Base-by-base conservation (phyloP, 92 coral and sea anemone genomes). In the Phenganax subtilis region DNA sequence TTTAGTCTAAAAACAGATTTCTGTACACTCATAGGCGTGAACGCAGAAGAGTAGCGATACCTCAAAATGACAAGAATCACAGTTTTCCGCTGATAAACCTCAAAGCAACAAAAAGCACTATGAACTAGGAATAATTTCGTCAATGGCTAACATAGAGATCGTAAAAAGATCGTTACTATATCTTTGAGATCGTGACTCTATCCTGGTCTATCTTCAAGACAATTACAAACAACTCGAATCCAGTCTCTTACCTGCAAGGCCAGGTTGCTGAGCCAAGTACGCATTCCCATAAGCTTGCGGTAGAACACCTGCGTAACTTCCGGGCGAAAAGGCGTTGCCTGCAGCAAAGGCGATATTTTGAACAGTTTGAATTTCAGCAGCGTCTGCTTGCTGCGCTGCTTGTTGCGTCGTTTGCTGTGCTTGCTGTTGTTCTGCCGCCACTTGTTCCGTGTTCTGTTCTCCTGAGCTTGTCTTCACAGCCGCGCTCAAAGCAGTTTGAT, bases 401-500 rank as follows among this genome's bases (percentile, higher is more conserved):
- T 81, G 90, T 88, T 67, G 93, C 84, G 53, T 88, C 67, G 54
- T 91, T 57, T 76, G 57, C 72, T 55, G 37, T 69, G 77, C 59
- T 7, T 88, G 91, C 66, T 90, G 91, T 71, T 90, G 97, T 65
- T 87, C 90, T 16, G 87, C 71, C 55, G 87, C 91, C 17, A 84
- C 84, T 81, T 87, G 92, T n/a, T 87, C 96, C 12, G 90, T 90
- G 75, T 89, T 93, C 57, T 91, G 90, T 51, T 93, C 97, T 31
- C 89, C 87, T 73, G 87, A 89, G 62, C 82, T 75, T 31, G 96
- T 83, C 30, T 96, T 97, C 30, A 86, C 87, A 52, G 87, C 62
- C 6, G 96, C 85, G 79, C 92, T 96, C 9, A 85, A 87, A n/a
- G 99, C 89, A 27, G 92, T 88, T 16, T 93, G 97, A 71, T 96